phyloP scores from a whole-genome alignment of 2,113 vertebrate genomes.

The Oncorhynchus masou region DNA sequence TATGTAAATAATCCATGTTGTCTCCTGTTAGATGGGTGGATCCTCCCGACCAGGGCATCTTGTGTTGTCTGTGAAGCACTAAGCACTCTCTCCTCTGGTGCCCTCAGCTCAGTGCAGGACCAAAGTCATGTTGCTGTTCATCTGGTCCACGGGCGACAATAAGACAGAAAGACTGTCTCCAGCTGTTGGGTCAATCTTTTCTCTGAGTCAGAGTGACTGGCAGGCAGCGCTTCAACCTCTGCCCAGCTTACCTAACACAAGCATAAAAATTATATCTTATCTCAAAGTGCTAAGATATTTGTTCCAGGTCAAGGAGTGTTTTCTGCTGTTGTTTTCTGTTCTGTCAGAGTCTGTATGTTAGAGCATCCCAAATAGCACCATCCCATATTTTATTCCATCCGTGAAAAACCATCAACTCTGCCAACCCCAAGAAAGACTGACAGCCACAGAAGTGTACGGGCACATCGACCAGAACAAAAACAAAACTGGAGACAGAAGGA shows the following conservation, averaged over 20 bases:
- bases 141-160: constrained; percentile 18
- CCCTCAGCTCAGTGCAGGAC: constrained; percentile 36
- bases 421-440: constrained; percentile 57
- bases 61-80: constrained; percentile 24
- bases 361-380: constrained; percentile 34
- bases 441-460: constrained; percentile 62
- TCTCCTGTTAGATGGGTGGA: constrained; percentile 59
- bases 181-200: constrained; percentile 46
- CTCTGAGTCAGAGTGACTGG: constrained; percentile 29
- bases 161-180: constrained; percentile 47
- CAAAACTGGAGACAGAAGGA: constrained; percentile 67
- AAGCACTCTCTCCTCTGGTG: constrained; percentile 37
- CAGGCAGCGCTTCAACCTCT: constrained; percentile 1
- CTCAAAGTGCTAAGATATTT: constrained; percentile 44
- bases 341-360: constrained; percentile 24
- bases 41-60: constrained; percentile 31
- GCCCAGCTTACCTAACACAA: constrained; percentile 36
- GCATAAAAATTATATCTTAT: constrained; percentile 30
- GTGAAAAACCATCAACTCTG: constrained; percentile 50
- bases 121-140: constrained; percentile 43
- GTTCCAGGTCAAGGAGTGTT: constrained; percentile 35
- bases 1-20: constrained; percentile 77
- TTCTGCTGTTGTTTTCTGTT: constrained; percentile 22
- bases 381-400: constrained; percentile 48
- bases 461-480: constrained; percentile 57